Evolutionary conservation across 2,888 invertebrate species (phyloP).

Genomic region (Cephus pulcher): DNA sequence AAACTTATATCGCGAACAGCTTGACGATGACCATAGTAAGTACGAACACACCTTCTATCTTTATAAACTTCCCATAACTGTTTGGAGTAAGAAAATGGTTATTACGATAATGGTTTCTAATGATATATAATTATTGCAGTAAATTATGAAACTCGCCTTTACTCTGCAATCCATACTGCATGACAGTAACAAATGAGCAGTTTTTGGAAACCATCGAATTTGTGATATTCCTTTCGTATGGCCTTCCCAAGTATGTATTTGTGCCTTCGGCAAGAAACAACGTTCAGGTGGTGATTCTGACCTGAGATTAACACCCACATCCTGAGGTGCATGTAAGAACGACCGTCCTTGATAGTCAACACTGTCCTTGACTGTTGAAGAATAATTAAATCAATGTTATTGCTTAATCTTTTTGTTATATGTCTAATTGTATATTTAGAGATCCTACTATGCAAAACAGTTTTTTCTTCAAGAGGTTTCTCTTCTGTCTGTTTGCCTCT

Average conservation of each 20-base stretch:
- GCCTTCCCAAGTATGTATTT: conserved; percentile 96
- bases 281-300: conserved; percentile 91
- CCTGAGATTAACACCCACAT: conserved; percentile 89
- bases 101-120: background rate
- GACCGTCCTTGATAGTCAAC: conserved; percentile 98
- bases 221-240: conserved; percentile 97
- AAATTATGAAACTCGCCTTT: conserved; percentile 72
- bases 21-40: conserved; percentile 96
- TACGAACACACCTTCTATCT: conserved; percentile 89
- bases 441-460: conserved; percentile 79
- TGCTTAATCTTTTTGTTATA: background rate
- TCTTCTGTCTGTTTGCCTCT: conserved; percentile 86
- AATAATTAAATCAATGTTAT: conserved; percentile 4
- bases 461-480: conserved; percentile 94
- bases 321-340: conserved; percentile 92
- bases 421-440: background rate
- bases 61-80: conserved; percentile 99
- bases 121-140: background rate
- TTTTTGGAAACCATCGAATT: conserved; percentile 93
- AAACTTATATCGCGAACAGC: conserved; percentile 97
- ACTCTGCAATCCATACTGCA: conserved; percentile 97
- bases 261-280: conserved; percentile 96
- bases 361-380: conserved; percentile 83
- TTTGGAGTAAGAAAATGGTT: conserved; percentile 27
- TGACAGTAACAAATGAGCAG: conserved; percentile 94